Base-by-base conservation (phyloP, 2,888 invertebrate genomes). In the Hyalella azteca region DNA sequence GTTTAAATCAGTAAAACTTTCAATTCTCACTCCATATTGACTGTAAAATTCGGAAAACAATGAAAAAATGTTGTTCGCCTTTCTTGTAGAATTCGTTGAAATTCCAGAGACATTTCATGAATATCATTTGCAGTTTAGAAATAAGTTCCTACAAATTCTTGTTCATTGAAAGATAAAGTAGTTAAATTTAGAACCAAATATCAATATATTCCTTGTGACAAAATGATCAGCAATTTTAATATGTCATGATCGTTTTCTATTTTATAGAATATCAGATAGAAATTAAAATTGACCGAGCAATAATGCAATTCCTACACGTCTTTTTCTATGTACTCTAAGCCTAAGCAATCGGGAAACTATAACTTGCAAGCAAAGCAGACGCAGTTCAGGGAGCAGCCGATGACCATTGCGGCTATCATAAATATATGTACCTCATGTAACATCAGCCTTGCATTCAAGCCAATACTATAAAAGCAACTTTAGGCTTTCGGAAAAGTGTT, bases 41-140 rank as follows among this genome's bases (percentile, higher is more conserved):
- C 29, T 54, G 54, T n/a, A n/a, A n/a, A n/a, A 54, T 54, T 54
- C 54, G 54, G 29, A 54, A 54, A 26, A 26, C 54, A 54, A 54
- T 26, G 22, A 29, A 54, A 54, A 54, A 4, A 26, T 54, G 5
- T 26, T 54, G 22, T 7, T 54, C 1, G 29, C 13, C 26, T 54
- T 26, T 15, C 11, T 45, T 45, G 13, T 54, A 26, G 1, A 4
- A 22, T 54, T 11, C 3, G 22, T 26, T 22, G 22, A 22, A 11
- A 7, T 22, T 29, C 7, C 1, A 1, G 5, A 2, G 7, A 1
- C 22, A 22, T 26, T 29, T 26, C 19, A 2, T 22, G 0, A 9
- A 11, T 9, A 22, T 11, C 54, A 49, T 22, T 54, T 50, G 4
- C n/a, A n/a, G n/a, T n/a, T n/a, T n/a, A n/a, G n/a, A n/a, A n/a